Percentiles rank a stretch among this genome's conserved stretches.
Conservation (phyloP, 1,140 invertebrate species). For the Drosophila baimaii region DNA sequence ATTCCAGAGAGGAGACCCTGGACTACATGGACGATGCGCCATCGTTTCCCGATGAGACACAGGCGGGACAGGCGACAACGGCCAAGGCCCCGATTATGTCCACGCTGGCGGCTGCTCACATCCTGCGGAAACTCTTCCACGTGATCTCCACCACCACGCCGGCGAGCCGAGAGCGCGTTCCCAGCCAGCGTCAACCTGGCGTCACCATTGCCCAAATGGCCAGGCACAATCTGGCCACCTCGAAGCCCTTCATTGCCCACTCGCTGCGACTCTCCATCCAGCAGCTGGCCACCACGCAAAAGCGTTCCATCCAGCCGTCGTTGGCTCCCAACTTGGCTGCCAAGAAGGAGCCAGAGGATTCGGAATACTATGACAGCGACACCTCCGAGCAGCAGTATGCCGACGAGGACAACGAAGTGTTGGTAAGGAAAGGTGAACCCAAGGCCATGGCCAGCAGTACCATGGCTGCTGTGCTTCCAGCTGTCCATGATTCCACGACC, state of each 20-base stretch:
- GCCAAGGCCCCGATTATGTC: constrained; percentile 43
- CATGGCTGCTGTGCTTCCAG: constrained; percentile 5
- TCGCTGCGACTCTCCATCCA: constrained; percentile 61
- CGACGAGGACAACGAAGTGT: constrained; percentile 44
- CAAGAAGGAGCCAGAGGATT: constrained; percentile 38
- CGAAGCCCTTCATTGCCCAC: constrained; percentile 59
- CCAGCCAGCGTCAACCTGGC: not conserved
- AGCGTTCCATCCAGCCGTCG: not conserved
- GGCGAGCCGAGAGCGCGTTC: not conserved
- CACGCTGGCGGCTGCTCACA: constrained; percentile 49
- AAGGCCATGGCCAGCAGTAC: constrained; percentile 21
- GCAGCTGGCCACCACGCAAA: constrained; percentile 46
- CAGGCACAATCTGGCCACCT: constrained; percentile 63
- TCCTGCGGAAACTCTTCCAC: constrained; percentile 52
- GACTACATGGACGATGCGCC: constrained; percentile 64
- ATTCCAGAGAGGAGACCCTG: constrained; percentile 28
- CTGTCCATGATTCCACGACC: not conserved
- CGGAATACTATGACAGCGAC: constrained; percentile 53
- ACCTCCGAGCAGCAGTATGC: constrained; percentile 38
- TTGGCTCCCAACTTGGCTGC: not conserved
- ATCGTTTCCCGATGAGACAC: not conserved
- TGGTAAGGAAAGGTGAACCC: not conserved
- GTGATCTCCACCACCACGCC: constrained; percentile 57
- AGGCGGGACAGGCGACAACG: constrained; percentile 16
- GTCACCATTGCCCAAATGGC: constrained; percentile 65